Base-by-base conservation (phyloP, 2,113 vertebrate species). In the Pedionomus torquatus region DNA sequence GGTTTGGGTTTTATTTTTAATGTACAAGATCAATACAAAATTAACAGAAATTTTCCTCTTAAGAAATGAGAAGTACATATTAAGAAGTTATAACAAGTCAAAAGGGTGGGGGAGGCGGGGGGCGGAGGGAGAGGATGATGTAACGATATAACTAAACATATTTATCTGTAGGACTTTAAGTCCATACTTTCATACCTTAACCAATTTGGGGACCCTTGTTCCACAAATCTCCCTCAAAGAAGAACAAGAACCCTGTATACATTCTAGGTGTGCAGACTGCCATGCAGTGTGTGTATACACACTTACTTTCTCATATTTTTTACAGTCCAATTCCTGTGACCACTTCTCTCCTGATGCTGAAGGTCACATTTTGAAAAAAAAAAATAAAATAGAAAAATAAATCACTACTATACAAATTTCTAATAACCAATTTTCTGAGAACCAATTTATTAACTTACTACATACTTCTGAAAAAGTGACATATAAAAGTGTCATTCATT, bases 91-190 rank as follows among this genome's bases (percentile, higher is more conserved):
- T 7, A 35, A 46, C 24, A 31, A 23, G 46, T 33, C 43, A 16
- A 41, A 55, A 11, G 44, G 5, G 1, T 6, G 13, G 5, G 3
- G 24, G 66, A 2, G 10, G 10, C 7, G 9, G 2, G 23, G 44
- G 17, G 8, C 9, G 17, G 20, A 7, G 10, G 52, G 30, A 49
- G 12, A 20, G 12, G 31, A 33, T 13, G 19, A 33, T 20, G 33
- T 57, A 21, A n/a, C 11, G 0, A 13, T 7, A 6, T 23, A 6
- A 23, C 51, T 39, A 55, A 72, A 52, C 5, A 3, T 77, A 52
- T 18, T 81, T 35, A 81, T 24, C 41, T 57, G 20, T 10, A 37
- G 60, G 17, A 81, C 6, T 39, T 74, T 11, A 65, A 80, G 15
- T n/a, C 28, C 2, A 0, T 31, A n/a, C 7, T 61, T 60, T 11